Base-by-base conservation (phyloP, 2,113 vertebrate species). In the Alethe diademata region DNA sequence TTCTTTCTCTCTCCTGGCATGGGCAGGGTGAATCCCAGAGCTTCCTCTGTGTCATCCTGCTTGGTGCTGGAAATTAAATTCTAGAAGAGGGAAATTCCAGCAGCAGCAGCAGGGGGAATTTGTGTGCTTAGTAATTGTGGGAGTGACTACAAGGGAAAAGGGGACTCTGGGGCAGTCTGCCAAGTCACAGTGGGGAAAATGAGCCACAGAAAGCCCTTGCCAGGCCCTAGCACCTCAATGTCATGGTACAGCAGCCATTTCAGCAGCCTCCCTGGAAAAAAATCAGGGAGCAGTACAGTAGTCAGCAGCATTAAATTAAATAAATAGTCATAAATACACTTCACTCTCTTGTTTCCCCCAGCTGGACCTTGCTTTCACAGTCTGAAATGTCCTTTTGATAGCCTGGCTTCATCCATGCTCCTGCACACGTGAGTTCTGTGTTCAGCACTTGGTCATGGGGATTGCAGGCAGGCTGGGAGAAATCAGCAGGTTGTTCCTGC, bases 291-390 rank as follows among this genome's bases (percentile, higher is more conserved):
- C 33, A 57, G 60, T 95, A 83, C 90, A 92, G 73, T 82, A 96
- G 92, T 95, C 89, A 96, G 95, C 92, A 97, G 96, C 91, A 87
- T 90, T 93, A 67, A 91, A 78, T 95, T 78, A 93, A 95, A 93
- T 93, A 95, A 96, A 93, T 95, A 95, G 45, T 57, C 48, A 96
- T 56, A 78, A 92, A 88, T 86, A 93, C 45, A 84, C 42, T 2
- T 87, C 31, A 53, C 11, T 75, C 65, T 50, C 36, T 54, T 54
- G 45, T 42, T 95, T 45, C 33, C 48, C 85, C 73, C 73, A n/a
- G 0, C 14, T 66, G 57, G 51, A n/a, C 48, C 22, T 81, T 58
- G n/a, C 47, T 71, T 92, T 87, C 74, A 69, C 19, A 42, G 60
- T 61, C 69, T 36, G 40, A 43, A 54, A 53, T 48, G 66, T 64